These are phyloP conservation scores for Ctenicera cuprea DNA, from an alignment of 2,888 invertebrate species.

Conservation along the genomic window DNA sequence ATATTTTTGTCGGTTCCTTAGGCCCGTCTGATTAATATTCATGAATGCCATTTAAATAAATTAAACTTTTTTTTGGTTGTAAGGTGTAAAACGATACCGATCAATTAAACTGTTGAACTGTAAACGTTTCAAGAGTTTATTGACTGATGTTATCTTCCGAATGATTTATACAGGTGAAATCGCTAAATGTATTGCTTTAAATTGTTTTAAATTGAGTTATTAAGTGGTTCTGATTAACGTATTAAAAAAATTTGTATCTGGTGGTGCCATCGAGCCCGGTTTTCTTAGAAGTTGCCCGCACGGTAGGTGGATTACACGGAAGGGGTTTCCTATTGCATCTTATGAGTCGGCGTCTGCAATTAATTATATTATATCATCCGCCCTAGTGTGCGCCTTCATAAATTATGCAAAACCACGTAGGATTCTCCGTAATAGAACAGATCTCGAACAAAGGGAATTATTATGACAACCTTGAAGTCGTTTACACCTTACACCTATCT, in stretches of 20 bases:
- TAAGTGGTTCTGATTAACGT: not conserved
- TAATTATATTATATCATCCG: slow-evolving; percentile 14
- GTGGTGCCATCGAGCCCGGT: not conserved
- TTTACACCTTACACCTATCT: slow-evolving; percentile 31
- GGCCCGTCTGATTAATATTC: slow-evolving; percentile 41
- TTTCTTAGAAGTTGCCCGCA: slow-evolving; percentile 1
- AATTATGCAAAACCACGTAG: slow-evolving; percentile 29
- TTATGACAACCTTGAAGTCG: slow-evolving; percentile 31
- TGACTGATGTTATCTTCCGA: slow-evolving; percentile 32
- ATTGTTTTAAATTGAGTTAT: slow-evolving; percentile 23
- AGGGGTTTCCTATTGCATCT: slow-evolving; percentile 10
- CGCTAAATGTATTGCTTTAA: slow-evolving; percentile 12
- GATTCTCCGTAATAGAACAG: slow-evolving; percentile 27
- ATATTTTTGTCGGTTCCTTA: slow-evolving; percentile 32
- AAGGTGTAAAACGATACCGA: slow-evolving; percentile 34
- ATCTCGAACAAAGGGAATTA: slow-evolving; percentile 30
- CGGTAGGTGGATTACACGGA: not conserved
- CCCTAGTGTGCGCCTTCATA: slow-evolving; percentile 24
- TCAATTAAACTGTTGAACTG: slow-evolving; percentile 32
- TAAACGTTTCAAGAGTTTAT: slow-evolving; percentile 26
- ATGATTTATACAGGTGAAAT: slow-evolving; percentile 14
- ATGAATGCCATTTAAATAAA: slow-evolving; percentile 42
- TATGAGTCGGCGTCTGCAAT: not conserved
- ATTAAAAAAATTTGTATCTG: not conserved
- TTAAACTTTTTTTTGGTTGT: slow-evolving; percentile 28